phyloP scores from a whole-genome alignment of 2,888 invertebrate genomes.

The Ctena decussata region DNA sequence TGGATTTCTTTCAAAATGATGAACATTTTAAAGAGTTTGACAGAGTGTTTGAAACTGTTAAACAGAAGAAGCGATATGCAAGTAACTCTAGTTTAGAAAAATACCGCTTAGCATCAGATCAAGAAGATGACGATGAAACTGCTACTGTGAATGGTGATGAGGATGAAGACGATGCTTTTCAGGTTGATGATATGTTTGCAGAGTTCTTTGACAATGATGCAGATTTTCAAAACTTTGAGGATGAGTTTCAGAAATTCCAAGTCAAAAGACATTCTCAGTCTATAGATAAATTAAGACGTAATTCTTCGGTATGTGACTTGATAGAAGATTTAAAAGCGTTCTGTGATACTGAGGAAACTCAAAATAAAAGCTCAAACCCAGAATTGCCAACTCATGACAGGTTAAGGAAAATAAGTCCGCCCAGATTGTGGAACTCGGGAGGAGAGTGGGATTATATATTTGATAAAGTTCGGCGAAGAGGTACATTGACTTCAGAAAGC shows the following conservation, averaged over 20 bases:
- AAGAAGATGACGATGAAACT: conserved; percentile 32
- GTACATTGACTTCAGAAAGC: conserved; percentile 59
- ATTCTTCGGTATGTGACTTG: conserved; percentile 79
- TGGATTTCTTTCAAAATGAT: conserved; percentile 83
- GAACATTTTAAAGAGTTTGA: conserved; percentile 84
- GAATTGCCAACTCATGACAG: conserved; percentile 19
- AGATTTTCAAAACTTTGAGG: conserved; percentile 81
- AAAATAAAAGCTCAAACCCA: conserved; percentile 30
- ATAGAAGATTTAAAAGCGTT: conserved; percentile 79
- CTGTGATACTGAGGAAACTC: conserved; percentile 77
- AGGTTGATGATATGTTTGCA: conserved; percentile 75
- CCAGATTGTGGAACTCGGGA: conserved; percentile 76
- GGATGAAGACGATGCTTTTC: conserved; percentile 57
- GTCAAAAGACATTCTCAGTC: conserved; percentile 74
- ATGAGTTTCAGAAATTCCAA: conserved; percentile 81
- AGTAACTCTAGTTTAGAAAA: conserved; percentile 69
- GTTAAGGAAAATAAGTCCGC: conserved; percentile 32
- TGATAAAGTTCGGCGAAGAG: conserved; percentile 75
- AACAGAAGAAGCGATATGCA: conserved; percentile 72
- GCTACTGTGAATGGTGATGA: conserved; percentile 37
- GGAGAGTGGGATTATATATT: conserved; percentile 82
- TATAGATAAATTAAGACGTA: conserved; percentile 71
- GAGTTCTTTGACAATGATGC: conserved; percentile 83
- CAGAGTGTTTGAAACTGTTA: conserved; percentile 80
- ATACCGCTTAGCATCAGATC: conserved; percentile 65